phyloP scores from a whole-genome alignment of 2,888 invertebrate genomes.

The Latrodectus hesperus region DNA sequence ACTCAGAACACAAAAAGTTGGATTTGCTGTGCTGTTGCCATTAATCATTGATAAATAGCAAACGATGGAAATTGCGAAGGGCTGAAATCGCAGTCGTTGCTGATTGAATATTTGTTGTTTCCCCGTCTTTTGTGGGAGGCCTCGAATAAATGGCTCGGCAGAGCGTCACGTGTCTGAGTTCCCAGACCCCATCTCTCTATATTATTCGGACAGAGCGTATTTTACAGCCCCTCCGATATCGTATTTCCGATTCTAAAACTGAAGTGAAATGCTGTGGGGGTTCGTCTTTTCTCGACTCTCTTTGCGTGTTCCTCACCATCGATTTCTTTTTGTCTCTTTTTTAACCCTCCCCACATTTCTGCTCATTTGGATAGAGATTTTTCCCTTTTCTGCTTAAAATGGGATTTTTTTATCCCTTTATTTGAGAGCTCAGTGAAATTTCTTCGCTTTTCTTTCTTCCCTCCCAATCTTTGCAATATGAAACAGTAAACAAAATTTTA shows the following conservation, averaged over 20 bases:
- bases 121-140: slow-evolving; percentile 50
- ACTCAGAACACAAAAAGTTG: slow-evolving; percentile 36
- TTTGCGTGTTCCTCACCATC: slow-evolving; percentile 30
- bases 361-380: slow-evolving; percentile 10
- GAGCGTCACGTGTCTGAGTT: slow-evolving; percentile 27
- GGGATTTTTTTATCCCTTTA: no score
- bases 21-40: slow-evolving; percentile 28
- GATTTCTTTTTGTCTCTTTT: slow-evolving; percentile 47
- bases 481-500: no score
- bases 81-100: slow-evolving; percentile 41
- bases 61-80: slow-evolving; percentile 50
- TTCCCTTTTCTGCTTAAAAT: no score
- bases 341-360: background rate
- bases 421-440: background rate
- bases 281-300: slow-evolving; percentile 23
- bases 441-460: background rate
- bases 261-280: slow-evolving; percentile 24
- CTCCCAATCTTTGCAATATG: no score
- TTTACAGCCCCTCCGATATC: slow-evolving; percentile 32
- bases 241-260: slow-evolving; percentile 54
- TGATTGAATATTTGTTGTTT: slow-evolving; percentile 66
- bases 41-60: slow-evolving; percentile 55
- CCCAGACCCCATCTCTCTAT: slow-evolving; percentile 53
- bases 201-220: slow-evolving; percentile 55
- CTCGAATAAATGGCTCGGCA: slow-evolving; percentile 36